Evolutionary conservation across 2,888 invertebrate species (phyloP).

Genomic region (Ligdia adustata): DNA sequence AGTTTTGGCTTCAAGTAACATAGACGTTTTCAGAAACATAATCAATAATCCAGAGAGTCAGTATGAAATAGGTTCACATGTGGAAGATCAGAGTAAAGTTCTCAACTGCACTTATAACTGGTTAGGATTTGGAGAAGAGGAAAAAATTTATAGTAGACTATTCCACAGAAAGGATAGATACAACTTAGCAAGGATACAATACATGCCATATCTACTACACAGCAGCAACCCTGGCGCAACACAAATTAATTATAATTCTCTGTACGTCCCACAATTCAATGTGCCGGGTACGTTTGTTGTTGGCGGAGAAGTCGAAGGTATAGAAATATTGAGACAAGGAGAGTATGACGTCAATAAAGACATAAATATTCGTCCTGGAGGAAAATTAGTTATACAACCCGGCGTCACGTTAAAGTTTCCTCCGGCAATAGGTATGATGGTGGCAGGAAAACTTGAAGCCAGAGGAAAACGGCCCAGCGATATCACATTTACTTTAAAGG

Average conservation of each 20-base stretch:
- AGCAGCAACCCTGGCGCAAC: slow-evolving; percentile 95
- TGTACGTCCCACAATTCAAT: slow-evolving; percentile 91
- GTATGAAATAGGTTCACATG: slow-evolving; percentile 97
- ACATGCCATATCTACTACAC: slow-evolving; percentile 95
- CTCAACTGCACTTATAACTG: slow-evolving; percentile 98
- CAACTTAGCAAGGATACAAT: slow-evolving; percentile 96
- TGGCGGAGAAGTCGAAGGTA: slow-evolving; percentile 97
- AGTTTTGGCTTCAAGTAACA: slow-evolving; percentile 95
- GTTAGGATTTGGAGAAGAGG: slow-evolving; percentile 91
- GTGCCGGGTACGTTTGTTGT: slow-evolving; percentile 88
- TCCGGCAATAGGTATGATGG: slow-evolving; percentile 97
- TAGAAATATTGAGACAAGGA: slow-evolving; percentile 91
- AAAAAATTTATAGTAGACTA: slow-evolving; percentile 88
- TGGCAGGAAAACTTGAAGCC: slow-evolving; percentile 95
- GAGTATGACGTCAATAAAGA: slow-evolving; percentile 97
- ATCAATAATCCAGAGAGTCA: slow-evolving; percentile 95
- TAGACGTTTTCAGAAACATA: slow-evolving; percentile 94
- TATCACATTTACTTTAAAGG: slow-evolving; percentile 91
- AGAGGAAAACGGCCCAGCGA: slow-evolving; percentile 91
- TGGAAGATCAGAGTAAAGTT: slow-evolving; percentile 95
- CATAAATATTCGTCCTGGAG: slow-evolving; percentile 97
- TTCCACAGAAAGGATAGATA: slow-evolving; percentile 96
- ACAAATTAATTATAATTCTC: slow-evolving; percentile 89
- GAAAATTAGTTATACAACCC: slow-evolving; percentile 93
- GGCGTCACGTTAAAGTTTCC: slow-evolving; percentile 96